phyloP scores from a whole-genome alignment of 2,113 vertebrate species.

The Eidolon helvum region DNA sequence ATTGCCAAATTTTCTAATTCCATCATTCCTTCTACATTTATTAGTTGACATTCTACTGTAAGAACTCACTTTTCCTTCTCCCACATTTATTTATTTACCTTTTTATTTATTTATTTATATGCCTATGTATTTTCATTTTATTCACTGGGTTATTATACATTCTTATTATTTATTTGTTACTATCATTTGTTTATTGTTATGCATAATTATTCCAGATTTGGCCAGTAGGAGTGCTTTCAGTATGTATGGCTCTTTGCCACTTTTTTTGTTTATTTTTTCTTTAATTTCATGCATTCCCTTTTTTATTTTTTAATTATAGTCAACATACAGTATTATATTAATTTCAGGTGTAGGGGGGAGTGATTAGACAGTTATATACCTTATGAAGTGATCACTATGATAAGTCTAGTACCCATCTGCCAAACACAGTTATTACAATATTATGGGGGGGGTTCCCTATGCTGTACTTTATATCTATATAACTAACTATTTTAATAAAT shows the following conservation, averaged over 20 bases:
- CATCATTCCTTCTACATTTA: background rate
- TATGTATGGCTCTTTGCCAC: background rate
- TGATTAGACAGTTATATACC: background rate
- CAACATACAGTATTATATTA: background rate
- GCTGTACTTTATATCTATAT: background rate
- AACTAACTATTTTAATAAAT: background rate
- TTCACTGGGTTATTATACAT: background rate
- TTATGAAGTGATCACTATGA: background rate
- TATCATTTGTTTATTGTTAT: conserved; percentile 14
- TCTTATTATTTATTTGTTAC: background rate
- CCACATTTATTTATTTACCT: background rate
- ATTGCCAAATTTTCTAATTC: background rate
- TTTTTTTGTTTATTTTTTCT: background rate
- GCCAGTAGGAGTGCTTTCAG: background rate
- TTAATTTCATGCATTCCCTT: background rate
- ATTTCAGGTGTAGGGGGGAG: background rate
- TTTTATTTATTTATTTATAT: background rate
- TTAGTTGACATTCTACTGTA: background rate
- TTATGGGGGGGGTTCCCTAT: background rate
- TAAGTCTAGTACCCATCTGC: background rate
- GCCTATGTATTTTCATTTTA: conserved; percentile 5
- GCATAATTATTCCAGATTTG: background rate
- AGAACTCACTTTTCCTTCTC: background rate
- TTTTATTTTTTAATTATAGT: background rate
- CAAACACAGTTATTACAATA: background rate